These are phyloP conservation scores for Xyrauchen texanus DNA, from an alignment of 2,113 vertebrate genomes.

Conservation along the genomic window DNA sequence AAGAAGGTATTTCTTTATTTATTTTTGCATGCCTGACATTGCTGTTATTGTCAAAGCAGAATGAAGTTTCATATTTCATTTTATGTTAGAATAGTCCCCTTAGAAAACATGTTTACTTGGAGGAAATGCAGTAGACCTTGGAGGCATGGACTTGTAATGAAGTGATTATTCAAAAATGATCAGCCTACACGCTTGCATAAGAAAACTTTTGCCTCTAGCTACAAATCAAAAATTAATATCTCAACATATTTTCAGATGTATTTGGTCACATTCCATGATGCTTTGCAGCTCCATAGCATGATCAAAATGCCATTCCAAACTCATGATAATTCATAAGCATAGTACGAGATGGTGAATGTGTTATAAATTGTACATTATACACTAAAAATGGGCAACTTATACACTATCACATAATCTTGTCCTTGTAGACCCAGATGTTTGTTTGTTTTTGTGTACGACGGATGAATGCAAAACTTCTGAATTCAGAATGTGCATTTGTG, in stretches of 20 bases:
- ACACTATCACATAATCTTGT: no score
- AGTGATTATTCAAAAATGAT: conserved; percentile 80
- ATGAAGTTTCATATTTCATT: conserved; percentile 60
- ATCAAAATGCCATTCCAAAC: no score
- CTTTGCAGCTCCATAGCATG: conserved; percentile 15
- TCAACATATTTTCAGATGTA: conserved; percentile 64
- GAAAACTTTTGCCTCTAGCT: conserved; percentile 67
- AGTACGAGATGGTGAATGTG: no score
- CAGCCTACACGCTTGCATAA: conserved; percentile 67
- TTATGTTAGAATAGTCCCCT: conserved; percentile 62
- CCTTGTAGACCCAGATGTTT: no score
- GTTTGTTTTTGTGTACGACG: no score
- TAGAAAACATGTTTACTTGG: conserved; percentile 70
- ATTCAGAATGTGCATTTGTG: no score
- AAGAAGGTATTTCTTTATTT: conserved; percentile 48
- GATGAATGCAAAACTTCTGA: no score
- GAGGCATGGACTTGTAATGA: conserved; percentile 75
- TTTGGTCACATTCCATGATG: conserved; percentile 57
- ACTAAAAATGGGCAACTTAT: no score
- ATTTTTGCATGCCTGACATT: conserved; percentile 17
- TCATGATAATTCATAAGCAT: no score
- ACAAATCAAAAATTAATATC: conserved; percentile 67
- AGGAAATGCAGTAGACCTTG: conserved; percentile 61
- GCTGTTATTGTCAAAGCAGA: conserved; percentile 29
- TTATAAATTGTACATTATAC: no score